Evolutionary conservation across 2,888 invertebrate species (phyloP), one percentile per base, ranked within the genome.

Genomic region (Ophioninae sp.): DNA sequence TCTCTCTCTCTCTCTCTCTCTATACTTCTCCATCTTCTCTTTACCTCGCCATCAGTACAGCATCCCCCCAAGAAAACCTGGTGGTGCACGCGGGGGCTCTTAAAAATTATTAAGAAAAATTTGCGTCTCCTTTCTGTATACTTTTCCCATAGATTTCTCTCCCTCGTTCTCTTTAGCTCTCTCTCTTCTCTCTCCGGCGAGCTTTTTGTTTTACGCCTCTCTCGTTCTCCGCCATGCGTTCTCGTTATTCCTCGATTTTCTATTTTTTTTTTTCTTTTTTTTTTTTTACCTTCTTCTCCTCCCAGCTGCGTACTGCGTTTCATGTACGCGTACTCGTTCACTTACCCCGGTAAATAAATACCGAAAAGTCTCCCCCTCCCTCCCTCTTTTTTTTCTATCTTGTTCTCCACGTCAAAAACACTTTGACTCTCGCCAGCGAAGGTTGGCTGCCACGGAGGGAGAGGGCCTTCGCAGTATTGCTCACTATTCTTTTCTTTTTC

Each of bases 31-130:
- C 13, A 44, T 73, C 76, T 59, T 67, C 37, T 57, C n/a, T 57
- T 5, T 67, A 30, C 57, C 75, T 44, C 79, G 44, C 74, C 75
- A 70, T 21, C 82, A 61, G 68, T 59, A 56, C 69, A 85, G 76
- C 68, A 85, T 84, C 84, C 78, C 79, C 81, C 85, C 76, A 62
- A 76, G 69, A 69, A 80, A 37, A 76, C 76, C 59, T 76, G 69
- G 50, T 64, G 73, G 61, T 80, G 75, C 82, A 79, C 79, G 78
- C 79, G 77, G 77, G 81, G 77, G 80, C 86, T 82, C 83, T 78
- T 83, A 83, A 86, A 85, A 86, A 86, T 86, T 86, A 86, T 86
- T 85, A 86, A 85, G 86, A 86, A 85, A 85, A 86, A 85, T 86
- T 84, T 79, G 82, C 81, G 59, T 84, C 82, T 78, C 83, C 70